Conservation (phyloP, 2,888 invertebrate genomes). For the Osmoderma eremita region DNA sequence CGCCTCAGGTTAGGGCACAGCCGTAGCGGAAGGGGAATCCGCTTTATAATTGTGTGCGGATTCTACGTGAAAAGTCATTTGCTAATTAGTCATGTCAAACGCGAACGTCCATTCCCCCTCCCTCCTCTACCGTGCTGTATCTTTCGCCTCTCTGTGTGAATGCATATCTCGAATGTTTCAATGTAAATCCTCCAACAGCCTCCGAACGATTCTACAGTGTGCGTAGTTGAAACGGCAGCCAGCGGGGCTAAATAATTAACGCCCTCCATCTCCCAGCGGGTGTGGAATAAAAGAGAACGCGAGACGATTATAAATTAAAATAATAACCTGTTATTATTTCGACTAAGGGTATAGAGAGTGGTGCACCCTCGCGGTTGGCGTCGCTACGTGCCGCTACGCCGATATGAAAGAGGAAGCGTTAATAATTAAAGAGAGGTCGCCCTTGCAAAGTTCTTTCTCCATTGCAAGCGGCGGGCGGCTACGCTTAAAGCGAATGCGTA, state of each 20-base stretch:
- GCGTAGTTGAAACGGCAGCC: not conserved
- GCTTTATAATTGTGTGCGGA: constrained; percentile 30
- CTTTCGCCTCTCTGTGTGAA: too few species aligned
- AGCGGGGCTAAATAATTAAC: constrained; percentile 30
- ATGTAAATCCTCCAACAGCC: not conserved
- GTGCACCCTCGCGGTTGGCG: not conserved
- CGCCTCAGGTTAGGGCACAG: not conserved
- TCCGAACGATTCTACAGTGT: not conserved
- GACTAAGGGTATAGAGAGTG: constrained; percentile 1
- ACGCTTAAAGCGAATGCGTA: constrained; percentile 25
- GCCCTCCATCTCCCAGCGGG: not conserved
- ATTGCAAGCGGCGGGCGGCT: not conserved
- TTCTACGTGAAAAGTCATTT: constrained; percentile 35
- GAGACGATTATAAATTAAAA: constrained; percentile 34
- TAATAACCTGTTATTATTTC: constrained; percentile 36
- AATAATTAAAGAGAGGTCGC: constrained; percentile 26
- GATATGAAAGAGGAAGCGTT: constrained; percentile 25
- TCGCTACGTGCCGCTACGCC: not conserved
- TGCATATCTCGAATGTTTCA: not conserved
- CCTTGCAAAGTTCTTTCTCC: constrained; percentile 9
- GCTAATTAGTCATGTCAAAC: constrained; percentile 39
- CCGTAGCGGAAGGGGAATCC: constrained; percentile 12
- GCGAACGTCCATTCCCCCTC: constrained; percentile 12
- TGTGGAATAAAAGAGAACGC: constrained; percentile 16
- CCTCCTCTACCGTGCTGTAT: not conserved